Evolutionary conservation across 2,888 invertebrate species (phyloP), one percentile per base, ranked within the genome.

Genomic region (Steinernema hermaphroditum): DNA sequence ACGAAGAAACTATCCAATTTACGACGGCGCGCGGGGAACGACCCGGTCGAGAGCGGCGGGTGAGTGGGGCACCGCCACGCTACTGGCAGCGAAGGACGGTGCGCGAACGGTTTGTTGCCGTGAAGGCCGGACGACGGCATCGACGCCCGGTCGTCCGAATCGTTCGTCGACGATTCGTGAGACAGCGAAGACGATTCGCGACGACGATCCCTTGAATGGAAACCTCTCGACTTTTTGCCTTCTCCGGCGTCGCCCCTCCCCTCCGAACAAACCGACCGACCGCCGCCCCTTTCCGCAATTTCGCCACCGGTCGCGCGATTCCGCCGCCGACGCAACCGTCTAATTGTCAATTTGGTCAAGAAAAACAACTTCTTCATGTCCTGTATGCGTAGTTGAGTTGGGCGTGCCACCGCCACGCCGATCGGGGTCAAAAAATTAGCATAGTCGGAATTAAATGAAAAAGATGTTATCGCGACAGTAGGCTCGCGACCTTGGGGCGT

Each of bases 271-370:
- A 62, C 62, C 62, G 16, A 24, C 29, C 62, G 12, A 62, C 62
- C 62, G 62, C 62, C 62, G 62, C 62, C 62, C 62, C 62, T 62
- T 62, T 62, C 62, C 62, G 62, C 62, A 62, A 62, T 62, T 62
- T 34, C 62, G 62, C 62, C 62, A 32, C 34, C 34, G 32, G 62
- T 62, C 29, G 29, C 62, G 50, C 19, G 24, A 24, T 24, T 50
- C 50, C 50, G 19, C 24, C 50, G 46, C 46, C 46, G 46, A 46
- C 46, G 46, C 19, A 9, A 6, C 49, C 49, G 29, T 62, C 62
- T 62, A 62, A 62, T 32, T 62, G 62, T 62, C 34, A 32, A 62
- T 62, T 62, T 62, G 27, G 62, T 62, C 27, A 37, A 24, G 32
- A 62, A 62, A 62, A 62, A 62, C 62, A 62, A 62, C 27, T 12